Conservation (phyloP, 2,113 vertebrate genomes). For the Urocolius indicus region DNA sequence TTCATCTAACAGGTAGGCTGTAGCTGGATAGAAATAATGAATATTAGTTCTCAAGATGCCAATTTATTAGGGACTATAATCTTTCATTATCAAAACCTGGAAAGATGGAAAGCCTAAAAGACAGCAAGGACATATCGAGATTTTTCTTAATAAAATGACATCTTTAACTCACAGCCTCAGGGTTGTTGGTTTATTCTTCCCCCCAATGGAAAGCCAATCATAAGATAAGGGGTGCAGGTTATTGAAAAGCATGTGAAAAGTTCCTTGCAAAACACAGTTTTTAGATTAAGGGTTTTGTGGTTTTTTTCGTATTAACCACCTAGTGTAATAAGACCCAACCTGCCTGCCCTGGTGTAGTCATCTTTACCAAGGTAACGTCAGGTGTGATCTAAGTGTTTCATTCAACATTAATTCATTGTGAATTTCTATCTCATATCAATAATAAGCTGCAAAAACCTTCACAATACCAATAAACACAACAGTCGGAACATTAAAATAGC, state of each 20-base stretch:
- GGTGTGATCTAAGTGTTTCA: background rate
- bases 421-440: background rate
- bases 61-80: background rate
- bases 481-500: background rate
- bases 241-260: background rate
- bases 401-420: background rate
- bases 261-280: background rate
- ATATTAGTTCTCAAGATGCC: background rate
- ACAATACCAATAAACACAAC: background rate
- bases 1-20: background rate
- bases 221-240: background rate
- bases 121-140: background rate
- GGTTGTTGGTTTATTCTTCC: background rate
- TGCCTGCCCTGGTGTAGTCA: background rate
- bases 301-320: background rate
- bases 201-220: background rate
- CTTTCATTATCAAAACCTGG: background rate
- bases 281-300: background rate
- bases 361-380: background rate
- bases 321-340: background rate
- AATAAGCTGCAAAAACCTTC: background rate
- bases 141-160: background rate
- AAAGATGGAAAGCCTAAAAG: background rate
- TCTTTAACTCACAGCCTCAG: background rate
- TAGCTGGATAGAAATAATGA: background rate